phyloP scores from a whole-genome alignment of 2,888 invertebrate species.

The Cryptophagus acutangulus region DNA sequence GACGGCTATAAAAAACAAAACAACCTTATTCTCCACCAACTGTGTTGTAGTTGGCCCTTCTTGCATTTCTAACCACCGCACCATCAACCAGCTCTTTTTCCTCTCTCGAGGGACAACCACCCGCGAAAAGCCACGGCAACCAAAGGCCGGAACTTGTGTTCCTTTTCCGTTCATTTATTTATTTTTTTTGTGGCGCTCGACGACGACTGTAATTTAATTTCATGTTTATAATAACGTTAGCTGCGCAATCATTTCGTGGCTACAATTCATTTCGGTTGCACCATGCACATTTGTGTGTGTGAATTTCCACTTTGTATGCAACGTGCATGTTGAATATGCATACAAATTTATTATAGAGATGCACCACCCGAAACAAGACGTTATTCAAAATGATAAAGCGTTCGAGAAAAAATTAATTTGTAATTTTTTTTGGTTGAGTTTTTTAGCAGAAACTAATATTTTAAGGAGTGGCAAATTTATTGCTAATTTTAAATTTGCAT shows the following conservation, averaged over 20 bases:
- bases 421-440: too few relatives aligned
- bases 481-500: too few relatives aligned
- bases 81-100: constrained; percentile 24
- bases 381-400: too few relatives aligned
- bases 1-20: constrained; percentile 38
- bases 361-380: too few relatives aligned
- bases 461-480: too few relatives aligned
- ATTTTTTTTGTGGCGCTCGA: too few relatives aligned
- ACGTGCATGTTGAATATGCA: too few relatives aligned
- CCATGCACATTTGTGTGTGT: not conserved
- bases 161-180: constrained; percentile 16
- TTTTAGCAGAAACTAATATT: too few relatives aligned
- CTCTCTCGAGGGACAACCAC: constrained; percentile 3
- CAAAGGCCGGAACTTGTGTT: not conserved
- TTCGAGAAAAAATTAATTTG: too few relatives aligned
- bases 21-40: constrained; percentile 31
- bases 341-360: too few relatives aligned
- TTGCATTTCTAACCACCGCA: constrained; percentile 37
- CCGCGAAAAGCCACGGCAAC: not conserved
- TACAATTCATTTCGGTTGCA: not conserved
- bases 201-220: constrained; percentile 23
- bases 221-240: constrained; percentile 21
- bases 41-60: constrained; percentile 30
- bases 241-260: constrained; percentile 17
- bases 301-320: too few relatives aligned